A percentile compares a stretch with the other conserved stretches of the same genome.
phyloP scores from a whole-genome alignment of 2,113 vertebrate species.

The Ptychochromis oligacanthus region DNA sequence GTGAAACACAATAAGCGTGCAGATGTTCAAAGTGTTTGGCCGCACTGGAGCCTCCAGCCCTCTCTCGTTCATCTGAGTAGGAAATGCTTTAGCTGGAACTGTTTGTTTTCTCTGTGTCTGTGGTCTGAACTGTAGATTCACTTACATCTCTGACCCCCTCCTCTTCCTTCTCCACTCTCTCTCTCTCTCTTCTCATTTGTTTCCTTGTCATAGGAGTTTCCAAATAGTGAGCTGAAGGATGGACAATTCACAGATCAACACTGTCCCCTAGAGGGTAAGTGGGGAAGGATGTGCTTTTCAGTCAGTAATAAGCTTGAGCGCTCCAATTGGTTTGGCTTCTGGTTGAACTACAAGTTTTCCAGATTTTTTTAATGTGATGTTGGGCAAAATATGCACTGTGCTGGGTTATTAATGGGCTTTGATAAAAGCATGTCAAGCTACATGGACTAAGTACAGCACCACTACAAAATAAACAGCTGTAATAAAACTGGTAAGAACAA shows the following conservation, averaged over 20 bases:
- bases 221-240: conserved; percentile 74
- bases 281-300: conserved; percentile 31
- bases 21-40: conserved; percentile 75
- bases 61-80: conserved; percentile 73
- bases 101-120: conserved; percentile 72
- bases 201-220: conserved; percentile 74
- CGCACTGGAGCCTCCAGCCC: conserved; percentile 55
- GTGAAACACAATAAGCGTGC: conserved; percentile 69
- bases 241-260: conserved; percentile 79
- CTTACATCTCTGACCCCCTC: conserved; percentile 61
- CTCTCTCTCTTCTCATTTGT: conserved; percentile 24
- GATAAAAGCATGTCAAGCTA: not conserved
- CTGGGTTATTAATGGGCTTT: conserved; percentile 5
- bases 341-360: not conserved
- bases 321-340: not conserved
- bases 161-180: not conserved
- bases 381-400: not conserved
- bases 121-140: conserved; percentile 69
- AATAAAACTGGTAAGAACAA: not conserved
- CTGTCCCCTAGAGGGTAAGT: conserved; percentile 84
- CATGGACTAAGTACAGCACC: not conserved
- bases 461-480: not conserved
- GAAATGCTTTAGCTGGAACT: conserved; percentile 77
- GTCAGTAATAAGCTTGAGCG: not conserved
- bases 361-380: not conserved